phyloP scores from a whole-genome alignment of 2,797 vertebrate species.

The Liparis tanakae region DNA sequence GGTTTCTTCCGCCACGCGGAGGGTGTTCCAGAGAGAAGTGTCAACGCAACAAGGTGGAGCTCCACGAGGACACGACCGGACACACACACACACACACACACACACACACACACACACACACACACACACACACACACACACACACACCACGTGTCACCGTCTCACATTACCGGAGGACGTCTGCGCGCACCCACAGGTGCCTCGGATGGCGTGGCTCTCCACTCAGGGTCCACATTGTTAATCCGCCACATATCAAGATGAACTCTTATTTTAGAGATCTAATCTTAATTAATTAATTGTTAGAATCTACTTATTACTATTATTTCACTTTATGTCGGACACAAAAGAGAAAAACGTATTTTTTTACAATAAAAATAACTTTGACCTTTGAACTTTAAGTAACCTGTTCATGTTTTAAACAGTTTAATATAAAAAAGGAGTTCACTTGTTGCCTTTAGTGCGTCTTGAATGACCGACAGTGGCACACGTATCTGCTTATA shows the following conservation, averaged over 20 bases:
- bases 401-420: not conserved
- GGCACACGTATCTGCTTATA: not conserved
- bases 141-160: too few species aligned
- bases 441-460: not conserved
- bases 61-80: not conserved
- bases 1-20: not conserved
- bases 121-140: too few species aligned
- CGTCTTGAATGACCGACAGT: not conserved
- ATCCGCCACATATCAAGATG: too few species aligned
- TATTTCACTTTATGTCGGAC: too few species aligned
- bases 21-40: slow-evolving; percentile 9
- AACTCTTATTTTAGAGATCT: not conserved
- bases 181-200: slow-evolving; percentile 45
- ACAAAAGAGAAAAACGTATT: too few species aligned
- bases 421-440: not conserved
- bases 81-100: not conserved
- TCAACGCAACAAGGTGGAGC: slow-evolving; percentile 23
- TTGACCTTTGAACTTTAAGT: not conserved
- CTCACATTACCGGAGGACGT: too few species aligned
- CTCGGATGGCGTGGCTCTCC: slow-evolving; percentile 11
- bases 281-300: too few species aligned
- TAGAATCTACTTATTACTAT: too few species aligned
- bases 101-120: too few species aligned
- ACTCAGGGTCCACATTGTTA: slow-evolving; percentile 1
- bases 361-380: too few species aligned